phyloP scores from a whole-genome alignment of 2,797 vertebrate species.

The Coccyzus lansbergi region DNA sequence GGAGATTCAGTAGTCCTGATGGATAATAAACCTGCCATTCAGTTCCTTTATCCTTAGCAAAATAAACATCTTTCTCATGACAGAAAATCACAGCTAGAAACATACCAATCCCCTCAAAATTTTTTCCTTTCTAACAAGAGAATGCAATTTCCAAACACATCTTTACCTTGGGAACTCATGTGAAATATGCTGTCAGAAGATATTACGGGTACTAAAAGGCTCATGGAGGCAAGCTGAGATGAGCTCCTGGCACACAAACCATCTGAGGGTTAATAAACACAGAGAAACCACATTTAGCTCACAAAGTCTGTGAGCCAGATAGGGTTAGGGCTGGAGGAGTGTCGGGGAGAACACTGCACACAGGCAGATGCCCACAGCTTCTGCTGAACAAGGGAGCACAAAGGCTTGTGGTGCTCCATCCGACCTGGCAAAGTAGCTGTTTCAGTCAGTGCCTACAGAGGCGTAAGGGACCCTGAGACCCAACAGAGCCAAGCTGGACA shows the following conservation, averaged over 20 bases:
- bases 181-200: neutral
- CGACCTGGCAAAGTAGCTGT: neutral
- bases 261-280: neutral
- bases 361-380: accelerated
- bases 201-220: neutral
- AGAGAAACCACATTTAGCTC: neutral
- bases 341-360: accelerated
- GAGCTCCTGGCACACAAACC: neutral
- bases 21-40: neutral
- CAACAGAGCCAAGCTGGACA: accelerated
- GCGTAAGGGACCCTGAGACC: accelerated
- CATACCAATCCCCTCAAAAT: neutral
- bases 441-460: neutral
- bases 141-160: neutral
- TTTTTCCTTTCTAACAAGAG: neutral
- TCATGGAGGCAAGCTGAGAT: neutral
- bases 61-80: conserved; percentile 12
- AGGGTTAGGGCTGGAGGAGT: neutral
- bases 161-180: neutral
- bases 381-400: neutral
- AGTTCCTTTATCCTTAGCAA: conserved; percentile 12
- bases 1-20: neutral
- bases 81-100: conserved; percentile 25
- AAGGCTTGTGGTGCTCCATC: too few relatives aligned
- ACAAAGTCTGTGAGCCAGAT: neutral